Evolutionary conservation across 2,888 invertebrate species (phyloP).

Genomic region (Caenorhabditis virilis): DNA sequence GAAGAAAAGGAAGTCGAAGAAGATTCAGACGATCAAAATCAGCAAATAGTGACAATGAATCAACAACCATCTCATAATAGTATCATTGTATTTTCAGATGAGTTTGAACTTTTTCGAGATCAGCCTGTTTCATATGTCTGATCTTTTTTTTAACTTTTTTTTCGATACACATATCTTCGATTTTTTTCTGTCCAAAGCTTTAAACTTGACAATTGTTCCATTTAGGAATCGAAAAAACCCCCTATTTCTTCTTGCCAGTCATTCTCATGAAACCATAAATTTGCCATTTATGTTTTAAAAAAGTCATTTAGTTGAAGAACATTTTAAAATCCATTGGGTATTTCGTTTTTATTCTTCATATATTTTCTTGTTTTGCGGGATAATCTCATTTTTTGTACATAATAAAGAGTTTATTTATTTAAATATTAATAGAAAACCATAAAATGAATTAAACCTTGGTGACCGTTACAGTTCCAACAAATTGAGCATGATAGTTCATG

Average conservation of each 20-base stretch:
- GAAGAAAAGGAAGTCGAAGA: constrained; percentile 20
- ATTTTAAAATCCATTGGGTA: too few relatives aligned
- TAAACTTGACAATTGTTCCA: too few relatives aligned
- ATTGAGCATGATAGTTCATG: constrained; percentile 48
- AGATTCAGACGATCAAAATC: not conserved
- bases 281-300: too few relatives aligned
- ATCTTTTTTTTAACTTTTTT: constrained; percentile 18
- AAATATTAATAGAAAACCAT: not conserved
- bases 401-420: not conserved
- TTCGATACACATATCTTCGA: constrained; percentile 7
- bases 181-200: constrained; percentile 7
- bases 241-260: too few relatives aligned
- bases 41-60: constrained; percentile 10
- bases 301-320: too few relatives aligned
- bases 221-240: too few relatives aligned
- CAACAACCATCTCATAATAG: constrained; percentile 19
- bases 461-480: constrained; percentile 46
- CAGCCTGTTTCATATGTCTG: constrained; percentile 38
- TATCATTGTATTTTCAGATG: constrained; percentile 34
- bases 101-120: constrained; percentile 37
- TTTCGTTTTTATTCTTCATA: too few relatives aligned
- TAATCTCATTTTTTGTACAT: constrained; percentile 17
- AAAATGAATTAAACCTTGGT: constrained; percentile 27
- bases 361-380: too few relatives aligned
- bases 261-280: too few relatives aligned